Evolutionary conservation across 1,140 invertebrate species (phyloP).

Genomic region (Linepithema humile): DNA sequence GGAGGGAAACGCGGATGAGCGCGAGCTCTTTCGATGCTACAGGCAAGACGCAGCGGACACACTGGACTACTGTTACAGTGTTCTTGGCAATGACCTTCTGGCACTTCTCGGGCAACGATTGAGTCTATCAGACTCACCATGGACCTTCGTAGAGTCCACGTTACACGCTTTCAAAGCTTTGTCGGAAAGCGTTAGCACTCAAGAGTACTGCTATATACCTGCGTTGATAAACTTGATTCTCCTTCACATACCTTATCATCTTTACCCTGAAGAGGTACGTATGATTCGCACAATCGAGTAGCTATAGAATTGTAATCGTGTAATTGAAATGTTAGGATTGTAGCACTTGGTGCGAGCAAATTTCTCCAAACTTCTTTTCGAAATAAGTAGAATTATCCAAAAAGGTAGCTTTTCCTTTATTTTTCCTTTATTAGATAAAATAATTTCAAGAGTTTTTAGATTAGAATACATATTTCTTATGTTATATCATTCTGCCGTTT

Average conservation of each 20-base stretch:
- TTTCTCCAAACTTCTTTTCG: background rate
- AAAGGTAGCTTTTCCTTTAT: background rate
- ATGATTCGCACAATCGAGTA: too few species aligned
- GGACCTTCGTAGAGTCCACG: constrained; percentile 90
- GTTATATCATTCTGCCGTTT: background rate
- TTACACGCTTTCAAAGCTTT: constrained; percentile 93
- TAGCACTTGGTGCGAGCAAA: too few species aligned
- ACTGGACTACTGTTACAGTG: constrained; percentile 93
- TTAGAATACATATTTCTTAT: background rate
- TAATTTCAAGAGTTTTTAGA: background rate
- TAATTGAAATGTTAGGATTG: background rate
- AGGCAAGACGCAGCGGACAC: constrained; percentile 96
- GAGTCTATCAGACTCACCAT: constrained; percentile 79
- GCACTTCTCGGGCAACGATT: constrained; percentile 87
- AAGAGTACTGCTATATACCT: constrained; percentile 87
- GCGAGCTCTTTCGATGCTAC: constrained; percentile 94
- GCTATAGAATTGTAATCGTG: too few species aligned
- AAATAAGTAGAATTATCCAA: constrained; percentile 27
- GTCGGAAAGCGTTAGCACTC: constrained; percentile 89
- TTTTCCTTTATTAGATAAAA: background rate
- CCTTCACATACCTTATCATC: constrained; percentile 87
- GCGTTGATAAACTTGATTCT: constrained; percentile 88
- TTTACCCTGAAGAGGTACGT: constrained; percentile 80
- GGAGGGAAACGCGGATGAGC: constrained; percentile 88
- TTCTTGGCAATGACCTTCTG: constrained; percentile 89